Conservation (phyloP, 2,113 vertebrate genomes). For the Leiothrix lutea region DNA sequence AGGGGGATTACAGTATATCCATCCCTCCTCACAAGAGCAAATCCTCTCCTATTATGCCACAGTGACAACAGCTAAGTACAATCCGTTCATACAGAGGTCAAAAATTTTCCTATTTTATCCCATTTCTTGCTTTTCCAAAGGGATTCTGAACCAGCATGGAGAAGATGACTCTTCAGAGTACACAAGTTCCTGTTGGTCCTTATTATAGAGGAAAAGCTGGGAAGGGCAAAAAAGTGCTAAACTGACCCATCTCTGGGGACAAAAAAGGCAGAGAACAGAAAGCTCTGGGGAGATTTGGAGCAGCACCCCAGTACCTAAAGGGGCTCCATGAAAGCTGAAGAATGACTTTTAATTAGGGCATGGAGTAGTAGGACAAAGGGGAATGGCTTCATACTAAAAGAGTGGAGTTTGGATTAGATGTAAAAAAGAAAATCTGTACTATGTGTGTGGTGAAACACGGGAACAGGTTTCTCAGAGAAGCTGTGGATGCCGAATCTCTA, state of each 20-base stretch:
- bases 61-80: neutral
- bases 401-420: neutral
- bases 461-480: neutral
- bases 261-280: neutral
- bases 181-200: neutral
- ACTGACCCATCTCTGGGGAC: neutral
- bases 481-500: neutral
- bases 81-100: neutral
- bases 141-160: neutral
- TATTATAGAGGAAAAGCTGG: neutral
- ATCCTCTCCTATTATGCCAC: slow-evolving; percentile 4
- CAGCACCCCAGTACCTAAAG: neutral
- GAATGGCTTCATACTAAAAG: neutral
- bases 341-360: neutral
- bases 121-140: neutral
- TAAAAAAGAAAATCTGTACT: neutral
- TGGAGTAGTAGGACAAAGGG: neutral
- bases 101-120: neutral
- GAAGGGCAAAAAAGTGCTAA: neutral
- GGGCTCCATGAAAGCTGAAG: neutral
- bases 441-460: neutral
- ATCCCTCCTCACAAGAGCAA: neutral
- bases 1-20: slow-evolving; percentile 10
- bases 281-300: neutral
- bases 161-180: neutral